Evolutionary conservation across 2,797 vertebrate species (phyloP).

Genomic region (Microctenopoma steveboyesi): DNA sequence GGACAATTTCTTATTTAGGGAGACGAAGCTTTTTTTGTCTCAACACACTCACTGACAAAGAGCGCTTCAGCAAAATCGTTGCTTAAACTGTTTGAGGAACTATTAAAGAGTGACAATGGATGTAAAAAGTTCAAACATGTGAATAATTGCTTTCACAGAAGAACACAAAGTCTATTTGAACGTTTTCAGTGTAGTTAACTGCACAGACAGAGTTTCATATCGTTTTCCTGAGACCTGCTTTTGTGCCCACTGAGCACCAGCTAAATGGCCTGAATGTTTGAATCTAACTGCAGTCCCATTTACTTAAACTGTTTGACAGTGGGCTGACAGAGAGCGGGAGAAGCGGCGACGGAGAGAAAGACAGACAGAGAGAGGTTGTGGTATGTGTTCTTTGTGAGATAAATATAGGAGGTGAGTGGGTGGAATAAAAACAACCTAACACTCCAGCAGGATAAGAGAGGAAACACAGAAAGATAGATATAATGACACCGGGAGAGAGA

Average conservation of each 20-base stretch:
- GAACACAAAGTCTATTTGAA: conserved; percentile 25
- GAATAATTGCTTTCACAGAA: conserved; percentile 20
- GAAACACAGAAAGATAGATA: conserved; percentile 67
- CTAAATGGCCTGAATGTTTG: conserved; percentile 52
- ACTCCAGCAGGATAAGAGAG: conserved; percentile 69
- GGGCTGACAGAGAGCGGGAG: conserved; percentile 52
- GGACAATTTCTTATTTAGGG: neutral
- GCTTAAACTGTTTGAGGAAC: neutral
- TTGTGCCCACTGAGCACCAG: conserved; percentile 50
- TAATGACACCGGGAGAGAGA: conserved; percentile 71
- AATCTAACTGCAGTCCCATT: conserved; percentile 60
- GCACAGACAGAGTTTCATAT: conserved; percentile 38
- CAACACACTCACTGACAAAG: neutral
- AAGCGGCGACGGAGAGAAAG: conserved; percentile 55
- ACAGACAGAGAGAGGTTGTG: conserved; percentile 69
- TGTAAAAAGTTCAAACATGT: conserved; percentile 13
- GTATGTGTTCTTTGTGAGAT: conserved; percentile 77
- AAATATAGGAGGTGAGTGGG: conserved; percentile 81
- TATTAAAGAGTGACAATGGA: conserved; percentile 5
- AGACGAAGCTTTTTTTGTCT: neutral
- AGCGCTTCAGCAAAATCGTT: neutral
- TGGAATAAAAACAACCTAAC: conserved; percentile 76
- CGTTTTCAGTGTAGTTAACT: conserved; percentile 42
- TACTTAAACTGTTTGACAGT: conserved; percentile 71
- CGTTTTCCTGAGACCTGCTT: conserved; percentile 55